These are phyloP conservation scores for Zoanthus gigantus DNA, from an alignment of 92 coral and sea anemone species.

Conservation along the genomic window DNA sequence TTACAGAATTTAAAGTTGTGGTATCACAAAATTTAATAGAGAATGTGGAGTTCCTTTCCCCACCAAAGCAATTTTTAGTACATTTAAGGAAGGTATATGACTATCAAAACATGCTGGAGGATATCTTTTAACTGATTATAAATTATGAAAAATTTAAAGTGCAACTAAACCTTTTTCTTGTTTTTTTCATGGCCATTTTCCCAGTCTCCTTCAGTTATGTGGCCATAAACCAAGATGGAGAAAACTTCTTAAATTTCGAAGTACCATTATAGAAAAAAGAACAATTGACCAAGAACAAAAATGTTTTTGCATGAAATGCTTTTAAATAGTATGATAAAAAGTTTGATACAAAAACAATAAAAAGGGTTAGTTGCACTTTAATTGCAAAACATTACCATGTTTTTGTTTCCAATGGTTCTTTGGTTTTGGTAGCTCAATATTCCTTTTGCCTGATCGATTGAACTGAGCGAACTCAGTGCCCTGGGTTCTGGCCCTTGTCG, in stretches of 20 bases:
- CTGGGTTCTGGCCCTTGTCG: conserved; percentile 85
- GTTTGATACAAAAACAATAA: no score
- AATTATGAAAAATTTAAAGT: no score
- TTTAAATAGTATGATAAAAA: no score
- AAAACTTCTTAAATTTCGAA: no score
- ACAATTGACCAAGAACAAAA: no score
- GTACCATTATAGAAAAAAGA: no score
- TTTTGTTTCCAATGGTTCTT: conserved; percentile 93
- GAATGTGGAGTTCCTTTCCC: background rate
- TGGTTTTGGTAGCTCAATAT: conserved; percentile 72
- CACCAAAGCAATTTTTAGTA: background rate
- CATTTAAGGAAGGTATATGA: background rate
- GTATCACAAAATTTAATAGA: background rate
- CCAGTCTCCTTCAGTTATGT: background rate
- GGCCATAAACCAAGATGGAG: no score
- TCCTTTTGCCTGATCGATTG: conserved; percentile 71
- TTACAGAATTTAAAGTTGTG: background rate
- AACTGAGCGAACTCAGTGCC: conserved; percentile 87
- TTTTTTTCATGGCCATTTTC: no score
- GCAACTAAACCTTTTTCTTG: no score
- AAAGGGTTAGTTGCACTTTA: no score
- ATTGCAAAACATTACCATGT: conserved; percentile 73
- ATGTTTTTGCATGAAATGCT: no score
- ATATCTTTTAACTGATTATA: background rate
- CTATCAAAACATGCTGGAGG: background rate